Evolutionary conservation across 2,797 vertebrate genomes (phyloP), one percentile per base, ranked within the genome.

Genomic region (Carapus acus): DNA sequence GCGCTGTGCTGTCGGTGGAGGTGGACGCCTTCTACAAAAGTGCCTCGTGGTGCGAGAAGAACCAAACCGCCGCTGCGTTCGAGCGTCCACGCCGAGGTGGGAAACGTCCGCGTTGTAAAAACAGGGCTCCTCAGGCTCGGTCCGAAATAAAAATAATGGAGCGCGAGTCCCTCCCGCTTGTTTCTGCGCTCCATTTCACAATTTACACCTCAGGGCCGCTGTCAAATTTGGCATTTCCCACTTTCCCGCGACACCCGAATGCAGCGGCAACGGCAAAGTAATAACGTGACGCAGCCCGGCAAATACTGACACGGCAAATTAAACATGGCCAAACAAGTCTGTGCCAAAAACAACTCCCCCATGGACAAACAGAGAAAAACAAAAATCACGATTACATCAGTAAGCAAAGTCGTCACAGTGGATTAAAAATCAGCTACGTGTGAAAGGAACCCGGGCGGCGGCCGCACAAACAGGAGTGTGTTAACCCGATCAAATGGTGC

Each of bases 1-100:
- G 58, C 67, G 75, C 52, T 65, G 59, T 48, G 24, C 24, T 27
- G 24, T 27, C 71, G 67, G 62, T 59, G 61, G 71, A 81, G n/a
- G n/a, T 72, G 81, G 56, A 73, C 55, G 52, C 60, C 67, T 67
- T 71, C 38, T 65, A 78, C 82, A 67, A 83, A 85, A 83, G 83
- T 88, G 82, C 81, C 81, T 81, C 73, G 68, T 80, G 85, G 83
- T 85, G 80, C 82, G 80, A 84, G 79, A 78, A 60, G 76, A 77
- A 50, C 71, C 5, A 27, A 5, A 27, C 24, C 9, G 9, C 24
- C 24, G 24, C n/a, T n/a, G n/a, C 24, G 24, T 27, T 27, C 24
- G 9, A 27, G 24, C 9, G 24, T n/a, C 24, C 9, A 27, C 9
- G 24, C 5, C 5, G 9, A 27, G 24, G 24, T 27, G 24, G 24